Conservation (phyloP, 2,113 vertebrate genomes). For the Uria aalge region DNA sequence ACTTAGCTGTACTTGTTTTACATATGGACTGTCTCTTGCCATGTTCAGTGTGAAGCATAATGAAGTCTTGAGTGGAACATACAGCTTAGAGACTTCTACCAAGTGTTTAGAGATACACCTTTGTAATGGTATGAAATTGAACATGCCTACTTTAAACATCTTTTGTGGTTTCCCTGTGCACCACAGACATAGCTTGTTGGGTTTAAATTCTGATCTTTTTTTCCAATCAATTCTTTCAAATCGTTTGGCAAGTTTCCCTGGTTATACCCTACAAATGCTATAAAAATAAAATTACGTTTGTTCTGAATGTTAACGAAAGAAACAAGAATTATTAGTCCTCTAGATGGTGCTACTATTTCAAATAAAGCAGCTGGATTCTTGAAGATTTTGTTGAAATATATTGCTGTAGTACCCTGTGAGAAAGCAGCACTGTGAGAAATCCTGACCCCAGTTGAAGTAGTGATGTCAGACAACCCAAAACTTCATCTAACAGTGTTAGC, state of each 20-base stretch:
- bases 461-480: not conserved
- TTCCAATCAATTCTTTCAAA: not conserved
- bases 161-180: not conserved
- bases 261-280: not conserved
- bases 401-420: not conserved
- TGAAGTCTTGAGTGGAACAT: not conserved
- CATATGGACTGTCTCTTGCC: not conserved
- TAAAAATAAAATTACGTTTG: not conserved
- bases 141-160: not conserved
- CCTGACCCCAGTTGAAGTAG: not conserved
- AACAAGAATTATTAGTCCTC: slow-evolving; percentile 26
- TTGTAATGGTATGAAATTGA: not conserved
- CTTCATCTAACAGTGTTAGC: not conserved
- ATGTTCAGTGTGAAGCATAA: not conserved
- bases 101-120: not conserved
- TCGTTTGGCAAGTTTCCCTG: not conserved
- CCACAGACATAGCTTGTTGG: not conserved
- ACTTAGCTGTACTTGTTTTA: not conserved
- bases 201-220: not conserved
- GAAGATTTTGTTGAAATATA: not conserved
- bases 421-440: not conserved
- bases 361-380: not conserved
- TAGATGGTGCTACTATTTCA: slow-evolving; percentile 62
- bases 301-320: not conserved
- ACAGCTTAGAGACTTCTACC: not conserved